These are phyloP conservation scores for Falcunculus frontatus DNA, from an alignment of 2,113 vertebrate genomes.

Conservation along the genomic window DNA sequence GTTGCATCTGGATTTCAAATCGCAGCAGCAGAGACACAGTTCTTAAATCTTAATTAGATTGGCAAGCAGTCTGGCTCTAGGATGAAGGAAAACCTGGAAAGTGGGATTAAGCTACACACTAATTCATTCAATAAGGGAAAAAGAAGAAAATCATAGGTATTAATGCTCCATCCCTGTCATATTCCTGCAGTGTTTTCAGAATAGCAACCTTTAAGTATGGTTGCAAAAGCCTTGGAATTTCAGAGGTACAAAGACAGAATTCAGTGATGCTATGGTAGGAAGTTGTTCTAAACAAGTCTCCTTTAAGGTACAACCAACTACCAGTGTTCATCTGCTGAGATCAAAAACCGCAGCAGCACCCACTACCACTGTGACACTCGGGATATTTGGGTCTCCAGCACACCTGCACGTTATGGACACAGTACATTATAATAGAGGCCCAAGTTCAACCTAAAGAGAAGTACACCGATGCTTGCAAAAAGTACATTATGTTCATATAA, in stretches of 20 bases:
- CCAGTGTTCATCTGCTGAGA: background rate
- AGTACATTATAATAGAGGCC: background rate
- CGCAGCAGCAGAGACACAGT: background rate
- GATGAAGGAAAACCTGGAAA: constrained; percentile 13
- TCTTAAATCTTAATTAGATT: constrained; percentile 67
- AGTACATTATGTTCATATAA: background rate
- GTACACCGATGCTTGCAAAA: background rate
- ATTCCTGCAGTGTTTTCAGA: constrained; percentile 3
- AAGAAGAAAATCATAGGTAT: background rate
- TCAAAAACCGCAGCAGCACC: background rate
- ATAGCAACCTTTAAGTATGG: background rate
- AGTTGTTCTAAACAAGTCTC: background rate
- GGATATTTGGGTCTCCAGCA: background rate
- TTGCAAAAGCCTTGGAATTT: background rate
- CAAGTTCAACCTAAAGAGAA: background rate
- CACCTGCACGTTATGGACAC: background rate
- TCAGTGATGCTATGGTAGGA: background rate
- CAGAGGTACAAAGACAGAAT: background rate
- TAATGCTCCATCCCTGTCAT: background rate
- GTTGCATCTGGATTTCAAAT: constrained; percentile 45
- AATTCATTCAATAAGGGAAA: background rate
- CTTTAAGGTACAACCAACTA: background rate
- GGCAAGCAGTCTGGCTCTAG: background rate
- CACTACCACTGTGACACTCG: background rate
- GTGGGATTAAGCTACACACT: background rate